phyloP scores from a whole-genome alignment of 1,140 invertebrate species.

The Diorhabda carinulata region DNA sequence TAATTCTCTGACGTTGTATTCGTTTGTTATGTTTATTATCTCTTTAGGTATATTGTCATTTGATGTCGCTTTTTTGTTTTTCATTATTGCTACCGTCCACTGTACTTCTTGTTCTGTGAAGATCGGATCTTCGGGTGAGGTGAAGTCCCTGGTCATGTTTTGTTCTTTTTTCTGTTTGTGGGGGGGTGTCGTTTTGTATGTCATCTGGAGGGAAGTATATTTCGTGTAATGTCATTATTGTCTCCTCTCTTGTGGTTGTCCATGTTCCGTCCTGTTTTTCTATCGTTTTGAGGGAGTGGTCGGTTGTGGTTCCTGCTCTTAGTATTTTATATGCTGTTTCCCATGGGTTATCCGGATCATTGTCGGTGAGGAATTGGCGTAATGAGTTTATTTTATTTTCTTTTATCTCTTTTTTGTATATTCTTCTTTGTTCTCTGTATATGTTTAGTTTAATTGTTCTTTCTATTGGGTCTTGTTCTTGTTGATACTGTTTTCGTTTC shows the following conservation, averaged over 20 bases:
- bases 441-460: neutral
- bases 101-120: neutral
- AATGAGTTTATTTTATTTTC: neutral
- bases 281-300: neutral
- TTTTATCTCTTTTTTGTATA: neutral
- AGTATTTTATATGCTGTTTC: neutral
- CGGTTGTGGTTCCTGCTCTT: neutral
- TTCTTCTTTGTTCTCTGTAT: neutral
- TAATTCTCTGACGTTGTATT: neutral
- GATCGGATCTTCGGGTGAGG: neutral
- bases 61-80: constrained; percentile 4
- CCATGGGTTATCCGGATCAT: neutral
- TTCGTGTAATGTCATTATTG: neutral
- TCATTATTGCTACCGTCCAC: neutral
- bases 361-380: too few relatives aligned
- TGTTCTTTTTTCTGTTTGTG: too few relatives aligned
- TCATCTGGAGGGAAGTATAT: neutral
- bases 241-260: neutral
- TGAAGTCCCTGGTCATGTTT: too few relatives aligned
- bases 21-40: neutral
- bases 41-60: neutral
- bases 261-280: neutral
- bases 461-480: neutral
- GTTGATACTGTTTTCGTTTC: neutral
- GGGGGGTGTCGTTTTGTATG: neutral